Evolutionary conservation across 2,113 vertebrate species (phyloP).

Genomic region (Cyanoderma ruficeps): DNA sequence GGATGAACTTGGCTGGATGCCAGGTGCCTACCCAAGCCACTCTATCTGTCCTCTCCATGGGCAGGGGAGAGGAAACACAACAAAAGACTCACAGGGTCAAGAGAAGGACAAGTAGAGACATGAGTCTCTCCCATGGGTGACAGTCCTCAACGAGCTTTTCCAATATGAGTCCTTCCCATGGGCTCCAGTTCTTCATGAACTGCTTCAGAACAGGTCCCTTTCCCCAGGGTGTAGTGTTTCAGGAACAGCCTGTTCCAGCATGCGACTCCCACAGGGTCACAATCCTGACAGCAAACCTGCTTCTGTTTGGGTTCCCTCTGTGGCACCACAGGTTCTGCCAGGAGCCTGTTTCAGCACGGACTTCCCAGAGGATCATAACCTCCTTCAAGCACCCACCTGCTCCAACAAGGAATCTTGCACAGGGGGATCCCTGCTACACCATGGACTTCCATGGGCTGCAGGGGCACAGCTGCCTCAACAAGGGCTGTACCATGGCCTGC

Average conservation of each 20-base stretch:
- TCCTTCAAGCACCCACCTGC: background rate
- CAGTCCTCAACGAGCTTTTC: background rate
- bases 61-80: background rate
- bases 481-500: background rate
- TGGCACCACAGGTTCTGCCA: background rate
- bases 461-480: too few species aligned
- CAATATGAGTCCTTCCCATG: background rate
- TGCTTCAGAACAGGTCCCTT: background rate
- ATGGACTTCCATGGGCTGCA: background rate
- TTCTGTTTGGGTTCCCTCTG: too few species aligned
- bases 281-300: background rate
- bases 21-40: background rate
- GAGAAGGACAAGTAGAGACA: background rate
- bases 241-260: background rate
- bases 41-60: background rate
- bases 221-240: too few species aligned
- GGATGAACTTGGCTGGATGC: background rate
- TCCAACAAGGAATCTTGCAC: background rate
- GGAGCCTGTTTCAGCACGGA: background rate
- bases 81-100: background rate
- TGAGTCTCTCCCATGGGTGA: rapidly evolving
- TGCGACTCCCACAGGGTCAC: too few species aligned
- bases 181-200: background rate
- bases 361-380: background rate
- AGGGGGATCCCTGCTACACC: background rate